Evolutionary conservation across 2,888 invertebrate genomes (phyloP).

Genomic region (Leptura quadrifasciata): DNA sequence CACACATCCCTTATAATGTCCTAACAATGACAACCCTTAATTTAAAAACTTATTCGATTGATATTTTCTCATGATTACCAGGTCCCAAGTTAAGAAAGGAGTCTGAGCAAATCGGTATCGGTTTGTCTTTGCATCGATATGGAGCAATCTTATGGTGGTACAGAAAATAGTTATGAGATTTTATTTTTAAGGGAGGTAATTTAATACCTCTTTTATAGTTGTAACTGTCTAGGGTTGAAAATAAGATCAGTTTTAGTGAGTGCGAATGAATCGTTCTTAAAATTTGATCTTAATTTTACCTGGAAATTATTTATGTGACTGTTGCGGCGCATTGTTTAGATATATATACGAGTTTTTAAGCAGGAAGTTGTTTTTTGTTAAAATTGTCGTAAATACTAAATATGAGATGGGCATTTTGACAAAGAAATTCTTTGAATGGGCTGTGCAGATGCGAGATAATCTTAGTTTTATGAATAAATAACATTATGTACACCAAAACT

Average conservation of each 20-base stretch:
- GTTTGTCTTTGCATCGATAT: constrained; percentile 40
- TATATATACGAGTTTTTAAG: constrained; percentile 28
- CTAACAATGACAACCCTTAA: constrained; percentile 73
- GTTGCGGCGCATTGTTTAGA: constrained; percentile 18
- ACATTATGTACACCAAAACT: constrained; percentile 9
- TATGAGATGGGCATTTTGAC: constrained; percentile 26
- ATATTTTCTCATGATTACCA: constrained; percentile 72
- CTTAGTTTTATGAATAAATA: constrained; percentile 25
- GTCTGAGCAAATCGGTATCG: constrained; percentile 42
- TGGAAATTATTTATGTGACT: constrained; percentile 44
- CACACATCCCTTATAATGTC: constrained; percentile 67
- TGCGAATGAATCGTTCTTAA: constrained; percentile 60
- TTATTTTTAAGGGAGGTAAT: constrained; percentile 71
- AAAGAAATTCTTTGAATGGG: constrained; percentile 20
- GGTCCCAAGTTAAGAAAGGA: constrained; percentile 44
- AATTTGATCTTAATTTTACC: constrained; percentile 52
- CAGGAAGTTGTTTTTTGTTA: constrained; percentile 42
- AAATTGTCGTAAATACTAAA: constrained; percentile 33
- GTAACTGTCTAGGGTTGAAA: constrained; percentile 72
- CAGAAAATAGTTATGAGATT: constrained; percentile 70
- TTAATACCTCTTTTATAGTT: constrained; percentile 73
- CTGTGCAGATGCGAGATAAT: constrained; percentile 25
- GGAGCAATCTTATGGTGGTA: constrained; percentile 62
- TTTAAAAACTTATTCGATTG: constrained; percentile 72
- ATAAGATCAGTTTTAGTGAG: constrained; percentile 70